phyloP scores from a whole-genome alignment of 1,140 invertebrate species.

The Riptortus pedestris region DNA sequence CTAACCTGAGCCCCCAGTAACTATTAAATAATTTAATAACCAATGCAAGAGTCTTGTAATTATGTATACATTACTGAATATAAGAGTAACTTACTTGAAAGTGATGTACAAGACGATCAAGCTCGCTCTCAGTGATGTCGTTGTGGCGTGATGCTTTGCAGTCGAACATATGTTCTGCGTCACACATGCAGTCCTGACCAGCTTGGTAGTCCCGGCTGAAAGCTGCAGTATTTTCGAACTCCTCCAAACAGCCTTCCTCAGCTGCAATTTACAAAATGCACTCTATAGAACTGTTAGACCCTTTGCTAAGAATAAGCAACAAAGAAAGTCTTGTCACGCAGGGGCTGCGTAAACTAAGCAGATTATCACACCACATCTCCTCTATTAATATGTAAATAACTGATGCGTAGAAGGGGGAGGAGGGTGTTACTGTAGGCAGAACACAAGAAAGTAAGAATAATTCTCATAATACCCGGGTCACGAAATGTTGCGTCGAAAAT shows the following conservation, averaged over 20 bases:
- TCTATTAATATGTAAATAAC: neutral
- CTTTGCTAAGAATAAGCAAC: neutral
- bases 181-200: conserved; percentile 92
- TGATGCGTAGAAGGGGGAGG: no score
- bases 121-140: conserved; percentile 31
- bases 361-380: neutral
- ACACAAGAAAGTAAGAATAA: no score
- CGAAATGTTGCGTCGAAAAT: no score
- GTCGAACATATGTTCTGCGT: conserved; percentile 96
- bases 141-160: conserved; percentile 42
- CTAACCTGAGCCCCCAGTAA: no score
- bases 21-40: no score
- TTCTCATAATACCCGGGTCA: no score
- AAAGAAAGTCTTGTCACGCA: no score
- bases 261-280: conserved; percentile 37
- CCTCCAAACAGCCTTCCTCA: conserved; percentile 77
- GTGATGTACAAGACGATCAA: conserved; percentile 45
- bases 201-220: conserved; percentile 92
- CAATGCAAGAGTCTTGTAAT: no score
- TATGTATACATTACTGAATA: no score
- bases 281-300: no score
- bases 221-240: conserved; percentile 90
- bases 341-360: no score
- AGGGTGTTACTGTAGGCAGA: no score
- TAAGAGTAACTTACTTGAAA: conserved; percentile 39